Conservation (phyloP, 2,888 invertebrate species). For the Sthenelais limicola region DNA sequence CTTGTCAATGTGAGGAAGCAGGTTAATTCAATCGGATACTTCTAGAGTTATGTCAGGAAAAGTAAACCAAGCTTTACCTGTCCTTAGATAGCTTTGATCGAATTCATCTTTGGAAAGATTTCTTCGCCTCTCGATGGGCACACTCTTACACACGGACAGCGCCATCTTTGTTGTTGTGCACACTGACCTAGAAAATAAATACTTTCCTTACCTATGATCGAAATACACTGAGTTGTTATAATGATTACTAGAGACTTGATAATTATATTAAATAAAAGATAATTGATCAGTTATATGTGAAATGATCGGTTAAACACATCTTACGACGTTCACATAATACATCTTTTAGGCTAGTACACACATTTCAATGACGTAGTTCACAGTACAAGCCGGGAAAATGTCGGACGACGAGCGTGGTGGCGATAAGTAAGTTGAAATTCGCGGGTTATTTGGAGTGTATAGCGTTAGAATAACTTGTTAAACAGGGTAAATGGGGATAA, state of each 20-base stretch:
- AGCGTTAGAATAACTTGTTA: background rate
- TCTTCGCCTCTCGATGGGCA: constrained; percentile 29
- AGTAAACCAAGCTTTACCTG: too few relatives aligned
- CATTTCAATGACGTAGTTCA: constrained; percentile 10
- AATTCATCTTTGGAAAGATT: constrained; percentile 31
- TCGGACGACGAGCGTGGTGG: constrained; percentile 57
- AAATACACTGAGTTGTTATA: too few relatives aligned
- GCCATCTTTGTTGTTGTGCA: constrained; percentile 40
- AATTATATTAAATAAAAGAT: too few relatives aligned
- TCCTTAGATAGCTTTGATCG: constrained; percentile 25
- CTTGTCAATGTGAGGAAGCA: too few relatives aligned
- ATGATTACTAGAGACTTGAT: too few relatives aligned
- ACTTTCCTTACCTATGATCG: too few relatives aligned
- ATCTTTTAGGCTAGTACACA: constrained; percentile 8
- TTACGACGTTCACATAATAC: too few relatives aligned
- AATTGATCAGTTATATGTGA: too few relatives aligned
- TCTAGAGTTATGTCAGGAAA: too few relatives aligned
- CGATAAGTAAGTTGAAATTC: constrained; percentile 51
- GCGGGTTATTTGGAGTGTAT: background rate
- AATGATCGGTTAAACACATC: too few relatives aligned
- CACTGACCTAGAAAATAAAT: too few relatives aligned
- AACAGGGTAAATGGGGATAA: background rate
- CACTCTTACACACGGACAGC: constrained; percentile 26
- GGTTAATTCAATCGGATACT: too few relatives aligned
- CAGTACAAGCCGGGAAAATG: constrained; percentile 44